Evolutionary conservation across 2,113 vertebrate genomes (phyloP), one percentile per base, ranked within the genome.

Genomic region (Oryzias melastigma): DNA sequence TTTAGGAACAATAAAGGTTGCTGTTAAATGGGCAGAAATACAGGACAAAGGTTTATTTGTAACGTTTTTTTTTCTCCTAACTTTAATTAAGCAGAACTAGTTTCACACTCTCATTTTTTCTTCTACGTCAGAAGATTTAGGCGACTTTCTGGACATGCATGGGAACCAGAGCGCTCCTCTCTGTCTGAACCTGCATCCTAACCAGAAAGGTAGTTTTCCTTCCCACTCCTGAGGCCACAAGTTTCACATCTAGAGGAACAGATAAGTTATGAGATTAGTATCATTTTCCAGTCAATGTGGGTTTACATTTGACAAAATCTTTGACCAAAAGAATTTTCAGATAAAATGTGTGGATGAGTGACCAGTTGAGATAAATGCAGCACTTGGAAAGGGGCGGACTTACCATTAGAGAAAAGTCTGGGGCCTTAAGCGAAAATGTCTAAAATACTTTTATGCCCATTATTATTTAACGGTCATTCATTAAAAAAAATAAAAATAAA

Each of bases 161-260:
- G 71, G 77, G 75, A 86, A 81, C 65, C 48, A 24, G 17, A 43
- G 58, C 62, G 22, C 56, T 67, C 53, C 45, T 61, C 52, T 41
- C 19, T 65, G 5, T 42, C 52, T 51, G 4, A 57, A 57, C 64
- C 12, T 45, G 52, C 22, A 71, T 12, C 12, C 7, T 7, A 55
- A 81, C 81, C 85, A 65, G 68, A 68, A 51, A 80, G 66, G 52
- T 77, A 77, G 86, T 88, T 88, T 87, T 86, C 53, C 77, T 90
- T 90, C 88, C 77, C 58, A 69, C 70, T 84, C 76, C 18, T 50
- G 44, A 58, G 65, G 51, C 60, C 55, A 7, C 56, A 29, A 66
- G 80, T 87, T 90, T 88, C 88, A 75, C 22, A 17, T 80, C 14
- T 80, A 85, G 78, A 70, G 80, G 77, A 85, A 85, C 78, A 78